Evolutionary conservation across 2,888 invertebrate genomes (phyloP), one percentile per base, ranked within the genome.

Genomic region (Patella pellucida): DNA sequence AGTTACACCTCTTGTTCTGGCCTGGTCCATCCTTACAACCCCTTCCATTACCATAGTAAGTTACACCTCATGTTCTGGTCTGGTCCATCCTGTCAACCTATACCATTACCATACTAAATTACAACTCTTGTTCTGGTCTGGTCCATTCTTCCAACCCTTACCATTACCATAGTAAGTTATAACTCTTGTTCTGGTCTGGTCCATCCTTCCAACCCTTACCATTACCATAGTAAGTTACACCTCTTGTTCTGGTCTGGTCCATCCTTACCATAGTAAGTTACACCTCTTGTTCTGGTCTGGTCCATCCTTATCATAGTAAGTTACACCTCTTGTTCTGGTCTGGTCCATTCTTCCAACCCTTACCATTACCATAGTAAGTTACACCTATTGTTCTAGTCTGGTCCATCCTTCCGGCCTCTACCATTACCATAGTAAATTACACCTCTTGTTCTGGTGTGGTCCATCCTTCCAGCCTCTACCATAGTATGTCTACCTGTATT

Each of bases 71-170:
- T 73, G 69, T 62, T 62, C 23, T 62, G 62, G 56, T 76, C 74
- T 7, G 75, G 69, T 71, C 71, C 77, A 2, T 70, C 70, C 4
- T 80, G 78, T 69, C 72, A 75, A 27, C 80, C 80, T 3, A 41
- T 80, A 9, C 31, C 76, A n/a, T 31, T 77, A 54, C 80, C 80
- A 15, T 80, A 78, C 78, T 80, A 69, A 77, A 78, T 74, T n/a
- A 2, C 31, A 31, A 74, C 62, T 78, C 9, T n/a, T 62, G 62
- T 90, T 95, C 5, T 89, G 95, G 76, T 94, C 94, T 1, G 93
- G 94, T 5, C 50, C 79, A 14, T 79, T 75, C 50, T 74, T 77
- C 69, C 68, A 72, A 50, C 79, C 82, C 50, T 69, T 86, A 31
- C 71, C 72, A 50, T 75, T 79, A 70, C 86, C 86, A n/a, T 85